Percentiles rank a stretch among this genome's conserved stretches.
phyloP scores from a whole-genome alignment of 1,140 invertebrate species.

The Megathymus violae region DNA sequence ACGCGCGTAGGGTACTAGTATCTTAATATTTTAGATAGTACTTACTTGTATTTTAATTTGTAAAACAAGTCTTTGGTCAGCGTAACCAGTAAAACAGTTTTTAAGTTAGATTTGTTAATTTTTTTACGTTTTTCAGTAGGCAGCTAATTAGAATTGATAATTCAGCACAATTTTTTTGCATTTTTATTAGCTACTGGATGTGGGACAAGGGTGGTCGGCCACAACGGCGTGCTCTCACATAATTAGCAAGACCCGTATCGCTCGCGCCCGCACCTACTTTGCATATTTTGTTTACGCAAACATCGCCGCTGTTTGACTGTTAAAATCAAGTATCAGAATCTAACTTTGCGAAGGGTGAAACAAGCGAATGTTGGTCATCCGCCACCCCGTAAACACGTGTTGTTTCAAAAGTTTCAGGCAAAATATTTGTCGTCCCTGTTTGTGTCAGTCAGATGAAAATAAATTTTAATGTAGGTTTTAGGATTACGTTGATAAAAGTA shows the following conservation, averaged over 20 bases:
- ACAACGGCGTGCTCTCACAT: slow-evolving; percentile 74
- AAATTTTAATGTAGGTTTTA: slow-evolving; percentile 13
- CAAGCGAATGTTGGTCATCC: slow-evolving; percentile 33
- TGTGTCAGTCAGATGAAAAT: not conserved
- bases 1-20: no score
- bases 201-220: slow-evolving; percentile 66
- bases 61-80: no score
- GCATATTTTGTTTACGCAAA: slow-evolving; percentile 81
- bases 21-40: no score
- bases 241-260: slow-evolving; percentile 77
- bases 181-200: slow-evolving; percentile 77
- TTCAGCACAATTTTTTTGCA: slow-evolving; percentile 68
- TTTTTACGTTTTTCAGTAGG: slow-evolving; percentile 1
- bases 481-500: slow-evolving; percentile 13
- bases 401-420: slow-evolving; percentile 2
- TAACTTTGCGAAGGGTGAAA: slow-evolving; percentile 57
- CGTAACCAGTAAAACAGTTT: not conserved
- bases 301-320: slow-evolving; percentile 76
- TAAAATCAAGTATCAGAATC: slow-evolving; percentile 71
- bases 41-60: no score
- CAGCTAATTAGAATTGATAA: slow-evolving; percentile 78
- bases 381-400: slow-evolving; percentile 23
- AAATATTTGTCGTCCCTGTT: slow-evolving; percentile 7
- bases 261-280: slow-evolving; percentile 75
- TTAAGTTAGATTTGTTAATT: no score